These are phyloP conservation scores for Agapornis roseicollis DNA, from an alignment of 2,113 vertebrate genomes.

Conservation along the genomic window DNA sequence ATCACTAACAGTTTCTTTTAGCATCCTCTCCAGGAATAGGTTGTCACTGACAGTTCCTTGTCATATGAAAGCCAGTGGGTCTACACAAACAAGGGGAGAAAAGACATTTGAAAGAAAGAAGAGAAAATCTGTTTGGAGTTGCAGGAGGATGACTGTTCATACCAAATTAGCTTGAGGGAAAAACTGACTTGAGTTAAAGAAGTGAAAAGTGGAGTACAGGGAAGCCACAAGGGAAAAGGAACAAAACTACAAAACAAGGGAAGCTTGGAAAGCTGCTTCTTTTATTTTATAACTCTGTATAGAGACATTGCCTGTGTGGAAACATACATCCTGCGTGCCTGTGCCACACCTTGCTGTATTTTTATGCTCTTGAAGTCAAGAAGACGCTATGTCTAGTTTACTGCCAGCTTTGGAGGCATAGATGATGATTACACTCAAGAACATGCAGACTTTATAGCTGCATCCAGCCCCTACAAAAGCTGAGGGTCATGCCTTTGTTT, in stretches of 20 bases:
- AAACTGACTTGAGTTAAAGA: constrained; percentile 55
- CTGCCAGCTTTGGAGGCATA: not conserved
- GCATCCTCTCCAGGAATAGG: not conserved
- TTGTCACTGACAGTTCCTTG: not conserved
- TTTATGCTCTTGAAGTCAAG: not conserved
- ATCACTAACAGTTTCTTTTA: not conserved
- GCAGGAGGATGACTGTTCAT: constrained; percentile 29
- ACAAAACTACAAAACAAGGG: constrained; percentile 22
- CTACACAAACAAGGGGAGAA: not conserved
- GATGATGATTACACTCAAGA: not conserved
- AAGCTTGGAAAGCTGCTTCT: not conserved
- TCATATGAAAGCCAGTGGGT: not conserved
- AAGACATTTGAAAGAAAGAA: constrained; percentile 18
- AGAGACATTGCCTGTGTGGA: not conserved
- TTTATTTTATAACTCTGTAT: not conserved
- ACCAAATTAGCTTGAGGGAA: constrained; percentile 49
- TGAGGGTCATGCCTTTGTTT: not conserved
- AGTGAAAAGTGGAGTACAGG: constrained; percentile 56
- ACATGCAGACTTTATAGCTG: not conserved
- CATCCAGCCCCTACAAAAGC: not conserved
- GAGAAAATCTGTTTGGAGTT: constrained; percentile 32
- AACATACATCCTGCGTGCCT: not conserved
- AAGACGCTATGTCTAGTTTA: not conserved
- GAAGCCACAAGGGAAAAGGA: constrained; percentile 48
- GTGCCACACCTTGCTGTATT: not conserved